Conservation (phyloP, 2,888 invertebrate genomes). For the Cartodere bifasciata region DNA sequence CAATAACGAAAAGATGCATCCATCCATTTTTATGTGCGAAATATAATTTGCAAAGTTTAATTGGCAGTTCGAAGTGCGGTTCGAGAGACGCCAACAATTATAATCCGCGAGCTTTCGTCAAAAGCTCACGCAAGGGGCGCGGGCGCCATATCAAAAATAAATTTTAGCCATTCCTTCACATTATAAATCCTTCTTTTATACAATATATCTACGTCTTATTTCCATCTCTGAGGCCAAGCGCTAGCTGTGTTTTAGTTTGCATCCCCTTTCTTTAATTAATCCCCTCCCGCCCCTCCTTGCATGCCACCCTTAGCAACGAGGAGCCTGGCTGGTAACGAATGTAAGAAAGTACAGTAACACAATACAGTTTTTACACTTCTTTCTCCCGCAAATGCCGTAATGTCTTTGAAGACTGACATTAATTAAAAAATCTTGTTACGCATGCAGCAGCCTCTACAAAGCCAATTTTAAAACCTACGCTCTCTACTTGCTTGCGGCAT, state of each 20-base stretch:
- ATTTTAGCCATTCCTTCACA: constrained; percentile 31
- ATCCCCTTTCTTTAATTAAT: constrained; percentile 38
- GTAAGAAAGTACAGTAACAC: constrained; percentile 34
- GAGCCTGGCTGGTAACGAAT: constrained; percentile 36
- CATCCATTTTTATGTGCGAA: too few relatives aligned
- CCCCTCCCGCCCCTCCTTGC: too few relatives aligned
- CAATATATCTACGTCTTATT: constrained; percentile 37
- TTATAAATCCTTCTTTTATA: constrained; percentile 36
- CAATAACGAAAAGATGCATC: too few relatives aligned
- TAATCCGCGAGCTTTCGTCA: constrained; percentile 26
- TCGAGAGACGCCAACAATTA: constrained; percentile 30
- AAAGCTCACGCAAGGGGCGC: too few relatives aligned
- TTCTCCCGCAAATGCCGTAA: constrained; percentile 27
- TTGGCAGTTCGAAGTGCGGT: too few relatives aligned
- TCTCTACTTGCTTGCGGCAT: constrained; percentile 23
- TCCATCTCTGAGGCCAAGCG: constrained; percentile 33
- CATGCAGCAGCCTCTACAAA: constrained; percentile 25
- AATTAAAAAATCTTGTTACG: constrained; percentile 37
- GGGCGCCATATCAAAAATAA: constrained; percentile 35
- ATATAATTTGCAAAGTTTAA: too few relatives aligned
- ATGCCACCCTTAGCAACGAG: constrained; percentile 33
- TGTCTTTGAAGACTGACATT: constrained; percentile 34
- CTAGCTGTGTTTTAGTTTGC: constrained; percentile 35
- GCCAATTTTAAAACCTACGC: constrained; percentile 28
- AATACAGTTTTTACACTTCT: constrained; percentile 35